A percentile compares a stretch with the other conserved stretches of the same genome.
These are phyloP conservation scores for Ellobium chinense DNA, from an alignment of 2,888 invertebrate genomes.

Conservation along the genomic window DNA sequence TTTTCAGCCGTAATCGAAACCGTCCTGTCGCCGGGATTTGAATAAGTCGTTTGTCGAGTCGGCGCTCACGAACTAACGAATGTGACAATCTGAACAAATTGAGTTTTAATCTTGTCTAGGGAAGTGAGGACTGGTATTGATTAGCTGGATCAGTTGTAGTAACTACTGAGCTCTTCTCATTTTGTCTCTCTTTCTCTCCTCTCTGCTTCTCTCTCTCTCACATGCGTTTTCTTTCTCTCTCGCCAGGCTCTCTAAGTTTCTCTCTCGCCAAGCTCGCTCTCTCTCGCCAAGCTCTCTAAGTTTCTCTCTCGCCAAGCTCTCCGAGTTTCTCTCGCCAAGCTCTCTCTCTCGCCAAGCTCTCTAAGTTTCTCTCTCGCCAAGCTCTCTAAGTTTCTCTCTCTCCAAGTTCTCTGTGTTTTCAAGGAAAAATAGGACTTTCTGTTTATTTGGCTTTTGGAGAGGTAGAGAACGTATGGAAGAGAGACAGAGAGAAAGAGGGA, in stretches of 20 bases:
- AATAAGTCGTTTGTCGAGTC: slow-evolving; percentile 1
- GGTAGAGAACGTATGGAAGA: too few relatives aligned
- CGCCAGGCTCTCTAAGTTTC: background rate
- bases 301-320: background rate
- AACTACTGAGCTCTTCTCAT: too few relatives aligned
- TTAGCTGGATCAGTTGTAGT: too few relatives aligned
- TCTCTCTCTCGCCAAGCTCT: background rate
- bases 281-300: background rate
- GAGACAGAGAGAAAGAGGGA: too few relatives aligned
- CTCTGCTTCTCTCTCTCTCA: background rate
- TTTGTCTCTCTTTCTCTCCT: background rate
- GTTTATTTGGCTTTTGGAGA: too few relatives aligned
- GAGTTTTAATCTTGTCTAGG: too few relatives aligned
- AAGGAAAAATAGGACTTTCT: too few relatives aligned
- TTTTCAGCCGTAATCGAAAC: slow-evolving; percentile 5
- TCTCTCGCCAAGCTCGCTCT: background rate
- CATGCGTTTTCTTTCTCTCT: background rate
- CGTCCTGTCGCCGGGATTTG: background rate
- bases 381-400: background rate
- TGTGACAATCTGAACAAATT: too few relatives aligned
- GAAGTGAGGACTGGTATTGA: too few relatives aligned
- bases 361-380: background rate
- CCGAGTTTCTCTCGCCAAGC: background rate
- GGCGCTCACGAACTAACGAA: background rate
- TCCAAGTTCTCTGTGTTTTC: background rate